Evolutionary conservation across 2,797 vertebrate genomes (phyloP).

Genomic region (Silurus lanzhouensis): DNA sequence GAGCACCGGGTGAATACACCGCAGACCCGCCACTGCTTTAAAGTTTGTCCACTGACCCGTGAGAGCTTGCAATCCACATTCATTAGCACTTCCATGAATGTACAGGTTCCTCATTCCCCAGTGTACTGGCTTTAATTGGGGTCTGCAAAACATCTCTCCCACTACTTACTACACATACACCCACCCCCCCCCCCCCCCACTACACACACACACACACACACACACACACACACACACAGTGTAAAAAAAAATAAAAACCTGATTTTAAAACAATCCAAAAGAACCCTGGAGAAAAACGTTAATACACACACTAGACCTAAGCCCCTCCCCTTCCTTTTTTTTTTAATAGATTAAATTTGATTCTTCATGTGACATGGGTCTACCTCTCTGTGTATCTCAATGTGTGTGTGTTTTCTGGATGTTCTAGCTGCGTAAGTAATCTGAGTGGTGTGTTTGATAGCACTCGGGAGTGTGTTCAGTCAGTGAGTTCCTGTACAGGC

Average conservation of each 20-base stretch:
- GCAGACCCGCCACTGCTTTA: slow-evolving; percentile 16
- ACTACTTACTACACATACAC: slow-evolving; percentile 12
- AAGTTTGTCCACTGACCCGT: slow-evolving; percentile 28
- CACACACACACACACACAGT: not conserved
- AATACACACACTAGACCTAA: not conserved
- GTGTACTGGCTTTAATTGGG: slow-evolving; percentile 65
- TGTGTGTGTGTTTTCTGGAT: not conserved
- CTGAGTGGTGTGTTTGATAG: slow-evolving; percentile 11
- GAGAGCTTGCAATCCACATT: slow-evolving; percentile 15
- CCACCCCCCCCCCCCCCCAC: not conserved
- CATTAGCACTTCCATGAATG: slow-evolving; percentile 15
- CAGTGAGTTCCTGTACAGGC: slow-evolving; percentile 57
- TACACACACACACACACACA: not conserved
- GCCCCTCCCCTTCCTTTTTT: slow-evolving; percentile 20
- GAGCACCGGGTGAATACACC: slow-evolving; percentile 24
- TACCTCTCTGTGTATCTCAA: slow-evolving; percentile 1
- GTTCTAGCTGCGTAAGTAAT: slow-evolving; percentile 23
- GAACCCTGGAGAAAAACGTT: no score
- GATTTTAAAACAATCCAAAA: no score
- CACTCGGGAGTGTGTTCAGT: slow-evolving; percentile 43
- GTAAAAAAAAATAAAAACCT: no score
- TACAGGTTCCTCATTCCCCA: slow-evolving; percentile 62
- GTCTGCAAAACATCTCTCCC: not conserved
- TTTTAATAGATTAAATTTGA: slow-evolving; percentile 39
- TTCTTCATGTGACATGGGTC: slow-evolving; percentile 37